phyloP scores from a whole-genome alignment of 2,113 vertebrate genomes.

The Hoplias malabaricus region DNA sequence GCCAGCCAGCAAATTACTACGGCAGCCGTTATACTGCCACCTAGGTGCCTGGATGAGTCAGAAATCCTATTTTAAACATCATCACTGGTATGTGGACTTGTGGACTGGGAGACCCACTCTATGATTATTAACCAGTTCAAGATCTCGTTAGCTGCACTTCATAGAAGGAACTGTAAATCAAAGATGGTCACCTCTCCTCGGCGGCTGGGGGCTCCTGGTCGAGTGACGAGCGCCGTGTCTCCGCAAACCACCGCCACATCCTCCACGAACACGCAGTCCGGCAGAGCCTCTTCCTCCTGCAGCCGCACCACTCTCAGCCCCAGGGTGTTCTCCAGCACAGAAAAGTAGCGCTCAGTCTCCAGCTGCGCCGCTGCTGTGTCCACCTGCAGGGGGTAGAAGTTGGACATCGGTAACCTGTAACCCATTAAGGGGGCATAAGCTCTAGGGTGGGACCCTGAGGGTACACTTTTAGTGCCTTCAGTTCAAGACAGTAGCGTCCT shows the following conservation, averaged over 20 bases:
- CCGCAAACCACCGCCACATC: slow-evolving; percentile 90
- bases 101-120: neutral
- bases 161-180: neutral
- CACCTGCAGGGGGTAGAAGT: too few relatives aligned
- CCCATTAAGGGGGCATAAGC: too few relatives aligned
- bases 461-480: too few relatives aligned
- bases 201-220: slow-evolving; percentile 85
- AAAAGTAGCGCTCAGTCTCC: slow-evolving; percentile 81
- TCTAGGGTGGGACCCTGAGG: too few relatives aligned
- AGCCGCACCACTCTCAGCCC: slow-evolving; percentile 88
- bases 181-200: slow-evolving; percentile 81
- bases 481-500: too few relatives aligned
- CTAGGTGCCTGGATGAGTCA: too few relatives aligned
- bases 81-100: neutral
- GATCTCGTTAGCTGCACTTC: neutral
- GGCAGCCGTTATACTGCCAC: too few relatives aligned
- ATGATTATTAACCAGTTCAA: too few relatives aligned
- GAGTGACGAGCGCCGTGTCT: slow-evolving; percentile 88
- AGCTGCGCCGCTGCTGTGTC: slow-evolving; percentile 74
- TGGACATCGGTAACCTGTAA: too few relatives aligned
- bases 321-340: slow-evolving; percentile 80
- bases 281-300: slow-evolving; percentile 84
- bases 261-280: slow-evolving; percentile 95
- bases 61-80: too few relatives aligned
- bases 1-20: too few relatives aligned